Evolutionary conservation across 1,140 invertebrate species (phyloP).

Genomic region (Nilaparvata lugens): DNA sequence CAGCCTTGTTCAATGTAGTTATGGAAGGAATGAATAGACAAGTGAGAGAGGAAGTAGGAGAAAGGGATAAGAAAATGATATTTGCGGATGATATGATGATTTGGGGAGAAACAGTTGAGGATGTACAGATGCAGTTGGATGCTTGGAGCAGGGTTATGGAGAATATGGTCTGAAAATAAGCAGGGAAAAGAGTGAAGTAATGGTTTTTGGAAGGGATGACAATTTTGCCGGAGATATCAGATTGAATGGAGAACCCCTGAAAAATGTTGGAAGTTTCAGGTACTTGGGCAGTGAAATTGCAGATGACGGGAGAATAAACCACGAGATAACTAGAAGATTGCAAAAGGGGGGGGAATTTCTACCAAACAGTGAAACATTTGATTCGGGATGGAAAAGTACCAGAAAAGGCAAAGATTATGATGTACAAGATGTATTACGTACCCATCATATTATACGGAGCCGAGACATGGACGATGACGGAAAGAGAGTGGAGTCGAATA

Average conservation of each 20-base stretch:
- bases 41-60: not conserved
- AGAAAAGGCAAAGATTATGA: not conserved
- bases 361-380: not conserved
- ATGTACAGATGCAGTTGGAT: not conserved
- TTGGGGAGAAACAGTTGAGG: not conserved
- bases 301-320: not conserved
- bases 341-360: not conserved
- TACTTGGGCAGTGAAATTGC: not conserved
- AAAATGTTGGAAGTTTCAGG: not conserved
- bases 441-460: not conserved
- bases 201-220: not conserved
- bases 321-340: not conserved
- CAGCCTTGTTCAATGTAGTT: not conserved
- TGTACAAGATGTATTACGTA: not conserved
- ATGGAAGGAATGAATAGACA: not conserved
- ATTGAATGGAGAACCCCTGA: not conserved
- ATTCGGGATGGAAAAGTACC: not conserved
- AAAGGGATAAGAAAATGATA: not conserved
- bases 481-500: not conserved
- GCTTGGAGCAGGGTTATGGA: not conserved
- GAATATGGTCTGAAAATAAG: not conserved
- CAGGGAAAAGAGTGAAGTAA: not conserved
- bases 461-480: not conserved
- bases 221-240: not conserved
- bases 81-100: conserved; percentile 2